Evolutionary conservation across 2,113 vertebrate species (phyloP).

Genomic region (Antechinus flavipes): DNA sequence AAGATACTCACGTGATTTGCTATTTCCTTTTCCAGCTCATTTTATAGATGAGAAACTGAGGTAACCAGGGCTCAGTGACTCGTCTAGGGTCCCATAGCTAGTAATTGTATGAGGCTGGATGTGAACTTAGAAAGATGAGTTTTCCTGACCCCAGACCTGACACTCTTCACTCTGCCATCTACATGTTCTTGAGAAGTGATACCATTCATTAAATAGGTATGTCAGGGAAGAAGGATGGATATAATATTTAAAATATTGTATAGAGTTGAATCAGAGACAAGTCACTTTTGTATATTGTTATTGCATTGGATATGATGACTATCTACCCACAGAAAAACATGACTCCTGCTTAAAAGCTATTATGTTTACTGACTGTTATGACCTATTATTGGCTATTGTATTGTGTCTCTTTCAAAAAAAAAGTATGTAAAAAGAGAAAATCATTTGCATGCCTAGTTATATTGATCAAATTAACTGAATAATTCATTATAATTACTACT

Average conservation of each 20-base stretch:
- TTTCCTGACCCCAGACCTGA: not conserved
- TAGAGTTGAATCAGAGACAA: not conserved
- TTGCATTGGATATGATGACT: not conserved
- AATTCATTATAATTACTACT: not conserved
- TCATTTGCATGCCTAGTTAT: not conserved
- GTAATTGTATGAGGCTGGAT: not conserved
- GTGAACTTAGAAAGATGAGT: not conserved
- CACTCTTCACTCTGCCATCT: not conserved
- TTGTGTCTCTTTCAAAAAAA: not conserved
- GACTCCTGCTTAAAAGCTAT: not conserved
- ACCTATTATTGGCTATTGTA: not conserved
- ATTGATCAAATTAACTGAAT: not conserved
- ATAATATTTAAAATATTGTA: not conserved
- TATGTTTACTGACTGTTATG: not conserved
- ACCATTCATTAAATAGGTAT: not conserved
- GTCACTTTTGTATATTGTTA: not conserved
- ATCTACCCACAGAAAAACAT: not conserved
- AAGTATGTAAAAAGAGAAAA: not conserved
- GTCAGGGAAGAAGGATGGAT: not conserved
- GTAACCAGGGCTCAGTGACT: not conserved
- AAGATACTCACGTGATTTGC: not conserved
- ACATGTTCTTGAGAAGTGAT: not conserved
- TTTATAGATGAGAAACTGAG: not conserved
- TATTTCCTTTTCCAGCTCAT: not conserved
- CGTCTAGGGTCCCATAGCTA: not conserved